A percentile compares a stretch with the other conserved stretches of the same genome.
These are phyloP conservation scores for Aegypius monachus DNA, from an alignment of 2,113 vertebrate genomes.

Conservation along the genomic window DNA sequence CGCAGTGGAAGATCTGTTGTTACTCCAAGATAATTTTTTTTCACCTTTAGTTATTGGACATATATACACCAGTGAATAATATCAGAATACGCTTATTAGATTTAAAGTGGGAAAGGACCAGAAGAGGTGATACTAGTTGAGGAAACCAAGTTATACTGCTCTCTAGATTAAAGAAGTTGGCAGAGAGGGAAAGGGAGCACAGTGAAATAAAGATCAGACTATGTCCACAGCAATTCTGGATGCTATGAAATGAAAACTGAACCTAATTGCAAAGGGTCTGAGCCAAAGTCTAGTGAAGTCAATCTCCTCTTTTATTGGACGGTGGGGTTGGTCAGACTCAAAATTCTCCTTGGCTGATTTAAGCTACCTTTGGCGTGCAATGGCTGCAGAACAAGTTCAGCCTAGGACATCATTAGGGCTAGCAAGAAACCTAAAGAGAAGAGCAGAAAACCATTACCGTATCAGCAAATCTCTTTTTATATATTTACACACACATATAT, in stretches of 20 bases:
- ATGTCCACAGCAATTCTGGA: neutral
- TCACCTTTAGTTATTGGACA: neutral
- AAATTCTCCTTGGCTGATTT: neutral
- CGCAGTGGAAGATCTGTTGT: no score
- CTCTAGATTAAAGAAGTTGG: neutral
- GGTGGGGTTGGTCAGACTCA: neutral
- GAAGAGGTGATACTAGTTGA: neutral
- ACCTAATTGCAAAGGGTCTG: neutral
- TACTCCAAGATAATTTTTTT: neutral
- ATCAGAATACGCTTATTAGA: neutral
- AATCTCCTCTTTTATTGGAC: neutral
- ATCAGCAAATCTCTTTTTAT: neutral
- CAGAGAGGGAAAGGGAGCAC: neutral
- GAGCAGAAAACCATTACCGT: neutral
- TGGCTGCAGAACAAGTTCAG: neutral
- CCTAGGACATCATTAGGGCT: neutral
- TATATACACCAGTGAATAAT: neutral
- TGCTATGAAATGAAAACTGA: neutral
- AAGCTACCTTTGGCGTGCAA: neutral
- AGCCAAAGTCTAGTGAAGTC: neutral
- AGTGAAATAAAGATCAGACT: neutral
- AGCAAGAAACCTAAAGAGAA: slow-evolving; percentile 1
- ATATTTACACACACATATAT: neutral
- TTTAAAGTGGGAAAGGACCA: neutral
- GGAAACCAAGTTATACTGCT: neutral